A percentile compares a stretch with the other conserved stretches of the same genome.
These are phyloP conservation scores for Liparis tanakae DNA, from an alignment of 2,797 vertebrate genomes.

Conservation along the genomic window DNA sequence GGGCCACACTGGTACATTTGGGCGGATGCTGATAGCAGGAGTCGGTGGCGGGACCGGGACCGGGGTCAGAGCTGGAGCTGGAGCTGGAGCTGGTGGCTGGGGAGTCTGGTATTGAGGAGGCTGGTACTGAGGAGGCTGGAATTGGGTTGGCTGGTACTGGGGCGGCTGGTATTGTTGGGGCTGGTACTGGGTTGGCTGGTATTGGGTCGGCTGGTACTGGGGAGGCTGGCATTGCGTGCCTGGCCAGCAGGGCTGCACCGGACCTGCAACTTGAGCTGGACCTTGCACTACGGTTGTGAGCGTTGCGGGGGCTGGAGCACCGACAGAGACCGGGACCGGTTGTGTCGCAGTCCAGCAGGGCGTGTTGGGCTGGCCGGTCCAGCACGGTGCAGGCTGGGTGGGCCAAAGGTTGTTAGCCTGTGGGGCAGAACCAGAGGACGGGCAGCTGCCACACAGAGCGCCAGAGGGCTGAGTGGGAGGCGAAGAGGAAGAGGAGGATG, in stretches of 20 bases:
- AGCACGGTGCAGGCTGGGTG: conserved; percentile 70
- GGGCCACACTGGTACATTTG: conserved; percentile 59
- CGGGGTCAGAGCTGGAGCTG: conserved; percentile 7
- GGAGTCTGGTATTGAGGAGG: conserved; percentile 36
- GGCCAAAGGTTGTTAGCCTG: conserved; percentile 74
- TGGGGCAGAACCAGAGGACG: conserved; percentile 75
- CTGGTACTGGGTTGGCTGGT: neutral
- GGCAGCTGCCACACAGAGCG: conserved; percentile 77
- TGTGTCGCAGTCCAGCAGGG: conserved; percentile 75
- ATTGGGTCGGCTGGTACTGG: conserved; percentile 8
- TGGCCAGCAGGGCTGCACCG: conserved; percentile 57
- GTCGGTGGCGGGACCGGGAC: conserved; percentile 29
- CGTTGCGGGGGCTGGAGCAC: conserved; percentile 40
- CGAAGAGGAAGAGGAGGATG: conserved; percentile 16
- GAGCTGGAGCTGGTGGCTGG: conserved; percentile 53
- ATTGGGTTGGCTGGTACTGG: conserved; percentile 56
- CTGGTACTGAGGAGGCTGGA: conserved; percentile 53
- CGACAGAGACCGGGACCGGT: conserved; percentile 34
- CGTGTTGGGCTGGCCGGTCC: conserved; percentile 77
- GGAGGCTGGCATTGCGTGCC: conserved; percentile 42
- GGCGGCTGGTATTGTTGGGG: too few species aligned
- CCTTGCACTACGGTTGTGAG: conserved; percentile 26
- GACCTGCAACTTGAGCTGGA: conserved; percentile 17
- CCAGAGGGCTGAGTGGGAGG: conserved; percentile 68
- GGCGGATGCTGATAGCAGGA: conserved; percentile 39